Conservation (phyloP, 2,797 vertebrate species). For the Sebastiscus tertius region DNA sequence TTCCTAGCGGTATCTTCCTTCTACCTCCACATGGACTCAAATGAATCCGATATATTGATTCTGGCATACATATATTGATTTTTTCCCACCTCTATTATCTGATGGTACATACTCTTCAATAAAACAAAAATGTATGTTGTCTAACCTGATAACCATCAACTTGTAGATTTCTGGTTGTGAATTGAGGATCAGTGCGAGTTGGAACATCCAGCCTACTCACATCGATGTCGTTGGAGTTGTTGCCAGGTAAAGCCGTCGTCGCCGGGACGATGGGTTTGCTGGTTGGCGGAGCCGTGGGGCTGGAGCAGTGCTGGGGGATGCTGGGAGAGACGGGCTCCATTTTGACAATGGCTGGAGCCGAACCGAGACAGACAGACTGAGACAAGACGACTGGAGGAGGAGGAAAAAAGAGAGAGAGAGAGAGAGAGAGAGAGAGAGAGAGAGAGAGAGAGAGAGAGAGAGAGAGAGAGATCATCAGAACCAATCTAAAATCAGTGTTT, state of each 20-base stretch:
- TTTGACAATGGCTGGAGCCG: constrained; percentile 83
- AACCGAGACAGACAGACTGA: constrained; percentile 80
- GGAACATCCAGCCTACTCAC: constrained; percentile 70
- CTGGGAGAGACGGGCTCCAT: constrained; percentile 84
- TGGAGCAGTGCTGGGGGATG: constrained; percentile 72
- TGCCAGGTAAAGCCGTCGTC: constrained; percentile 70
- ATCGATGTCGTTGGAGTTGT: constrained; percentile 81
- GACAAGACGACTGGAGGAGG: constrained; percentile 81
- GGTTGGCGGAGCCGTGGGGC: constrained; percentile 56
- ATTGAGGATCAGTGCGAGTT: not conserved
- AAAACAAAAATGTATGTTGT: not conserved
- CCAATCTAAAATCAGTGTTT: not conserved
- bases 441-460: no score
- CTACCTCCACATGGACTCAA: no score
- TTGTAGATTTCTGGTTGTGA: not conserved
- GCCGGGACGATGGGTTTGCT: constrained; percentile 89
- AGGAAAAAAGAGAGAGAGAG: not conserved
- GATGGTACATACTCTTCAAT: not conserved
- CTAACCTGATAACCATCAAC: not conserved
- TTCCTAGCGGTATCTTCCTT: no score
- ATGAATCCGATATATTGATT: no score
- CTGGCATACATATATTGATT: no score
- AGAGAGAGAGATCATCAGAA: no score
- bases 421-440: no score
- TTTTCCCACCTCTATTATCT: not conserved